Evolutionary conservation across 2,113 vertebrate species (phyloP), one percentile per base, ranked within the genome.

Genomic region (Hucho hucho): DNA sequence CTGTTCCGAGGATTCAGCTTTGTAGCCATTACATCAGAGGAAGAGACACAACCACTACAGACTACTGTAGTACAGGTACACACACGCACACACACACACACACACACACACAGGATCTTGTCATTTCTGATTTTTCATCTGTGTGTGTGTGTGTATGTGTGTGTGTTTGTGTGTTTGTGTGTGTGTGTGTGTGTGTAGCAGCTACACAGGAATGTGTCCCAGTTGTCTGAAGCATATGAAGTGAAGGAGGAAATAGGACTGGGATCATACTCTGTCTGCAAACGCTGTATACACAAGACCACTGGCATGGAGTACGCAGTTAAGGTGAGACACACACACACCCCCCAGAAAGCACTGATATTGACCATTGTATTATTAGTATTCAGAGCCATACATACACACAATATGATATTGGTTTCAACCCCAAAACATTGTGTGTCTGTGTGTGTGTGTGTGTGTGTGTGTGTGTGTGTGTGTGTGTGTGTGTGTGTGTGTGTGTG

Each of bases 1-100:
- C 96, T 99, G 63, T 99, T 99, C 89, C 95, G 97, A 77, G 97
- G 97, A 12, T 99, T 99, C 92, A 99, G 97, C 86, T 99, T 99
- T 90, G 97, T 98, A 86, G 97, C 97, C 77, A 95, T 95, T 81
- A 93, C 95, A 76, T 93, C 93, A 68, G 97, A 98, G 86, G 97
- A 97, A 79, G 96, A 96, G 84, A 95, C 89, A 46, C 94, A 96
- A 87, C 93, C 95, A 0, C 89, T 94, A 79, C 95, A 96, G 74
- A 89, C 80, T 3, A 47, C 86, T 1, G 88, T 88, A 0, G 85
- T 91, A 37, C 83, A 90, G 83, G 88, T 92, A 26, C 75, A 84
- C 78, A 80, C 76, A 83, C 46, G n/a, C 22, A 58, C 59, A n/a
- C 32, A 72, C 28, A 70, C 64, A 66, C 47, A 61, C 26, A 64